A percentile compares a stretch with the other conserved stretches of the same genome.
phyloP scores from a whole-genome alignment of 2,888 invertebrate species.

The Scotopteryx bipunctaria region DNA sequence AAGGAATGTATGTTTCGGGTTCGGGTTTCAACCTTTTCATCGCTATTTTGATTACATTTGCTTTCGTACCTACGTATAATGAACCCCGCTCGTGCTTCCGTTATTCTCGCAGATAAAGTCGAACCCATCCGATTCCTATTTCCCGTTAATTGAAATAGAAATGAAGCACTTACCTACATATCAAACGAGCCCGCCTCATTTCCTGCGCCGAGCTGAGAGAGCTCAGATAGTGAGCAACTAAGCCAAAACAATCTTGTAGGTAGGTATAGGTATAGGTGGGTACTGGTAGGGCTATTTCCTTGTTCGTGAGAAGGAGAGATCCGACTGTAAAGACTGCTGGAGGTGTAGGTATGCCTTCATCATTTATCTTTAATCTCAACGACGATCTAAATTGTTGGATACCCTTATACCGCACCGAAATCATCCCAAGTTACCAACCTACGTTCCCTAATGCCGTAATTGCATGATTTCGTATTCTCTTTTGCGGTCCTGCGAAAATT shows the following conservation, averaged over 20 bases:
- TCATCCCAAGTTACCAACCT: slow-evolving; percentile 15
- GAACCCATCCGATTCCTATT: slow-evolving; percentile 3
- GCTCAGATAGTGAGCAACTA: background rate
- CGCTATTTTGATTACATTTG: slow-evolving; percentile 12
- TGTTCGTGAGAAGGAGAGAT: slow-evolving; percentile 4
- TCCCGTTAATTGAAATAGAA: slow-evolving; percentile 25
- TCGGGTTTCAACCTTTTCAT: slow-evolving; percentile 18
- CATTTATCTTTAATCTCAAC: slow-evolving; percentile 16
- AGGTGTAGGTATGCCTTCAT: slow-evolving; percentile 10
- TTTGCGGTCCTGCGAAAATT: slow-evolving; percentile 17
- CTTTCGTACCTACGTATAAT: slow-evolving; percentile 1
- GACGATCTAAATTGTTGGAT: slow-evolving; percentile 24
- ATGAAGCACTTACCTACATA: slow-evolving; percentile 22
- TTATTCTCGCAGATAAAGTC: slow-evolving; percentile 2
- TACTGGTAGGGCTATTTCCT: slow-evolving; percentile 10
- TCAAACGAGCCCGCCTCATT: slow-evolving; percentile 8
- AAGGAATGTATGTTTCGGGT: slow-evolving; percentile 30
- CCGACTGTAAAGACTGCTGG: background rate
- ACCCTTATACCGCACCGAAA: slow-evolving; percentile 5
- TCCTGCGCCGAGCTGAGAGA: slow-evolving; percentile 9
- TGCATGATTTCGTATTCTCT: slow-evolving; percentile 18
- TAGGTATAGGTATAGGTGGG: too few relatives aligned
- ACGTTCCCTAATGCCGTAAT: slow-evolving; percentile 13
- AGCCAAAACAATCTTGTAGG: slow-evolving; percentile 13
- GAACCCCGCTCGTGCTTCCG: background rate